These are phyloP conservation scores for Arremon aurantiirostris DNA, from an alignment of 2,797 vertebrate species.

Conservation along the genomic window DNA sequence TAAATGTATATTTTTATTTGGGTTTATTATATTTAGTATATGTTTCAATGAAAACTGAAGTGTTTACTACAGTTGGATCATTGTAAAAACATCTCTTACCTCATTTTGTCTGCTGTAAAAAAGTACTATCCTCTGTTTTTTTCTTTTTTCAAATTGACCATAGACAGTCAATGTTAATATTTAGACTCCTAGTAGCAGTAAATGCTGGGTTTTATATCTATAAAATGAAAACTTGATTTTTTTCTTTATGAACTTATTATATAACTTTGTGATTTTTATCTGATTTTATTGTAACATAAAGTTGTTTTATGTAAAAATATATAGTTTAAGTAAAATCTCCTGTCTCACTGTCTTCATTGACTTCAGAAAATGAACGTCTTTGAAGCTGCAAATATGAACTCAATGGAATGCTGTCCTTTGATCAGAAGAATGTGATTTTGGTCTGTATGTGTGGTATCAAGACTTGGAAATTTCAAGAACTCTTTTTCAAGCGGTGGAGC, in stretches of 20 bases:
- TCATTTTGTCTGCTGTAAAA: constrained; percentile 59
- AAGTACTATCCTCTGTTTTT: background rate
- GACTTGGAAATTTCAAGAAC: background rate
- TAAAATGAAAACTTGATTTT: constrained; percentile 65
- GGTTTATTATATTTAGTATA: constrained; percentile 55
- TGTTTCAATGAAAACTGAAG: constrained; percentile 59
- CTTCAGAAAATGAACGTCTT: background rate
- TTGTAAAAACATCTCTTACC: constrained; percentile 49
- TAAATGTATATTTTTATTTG: constrained; percentile 73
- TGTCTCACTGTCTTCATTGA: constrained; percentile 10
- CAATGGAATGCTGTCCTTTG: background rate
- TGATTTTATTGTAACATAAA: constrained; percentile 84
- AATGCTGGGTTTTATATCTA: constrained; percentile 70
- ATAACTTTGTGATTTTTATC: constrained; percentile 84
- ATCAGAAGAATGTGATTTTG: background rate
- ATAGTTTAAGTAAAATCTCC: constrained; percentile 78
- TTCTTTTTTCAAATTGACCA: background rate
- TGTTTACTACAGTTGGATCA: constrained; percentile 65
- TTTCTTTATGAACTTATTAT: constrained; percentile 76
- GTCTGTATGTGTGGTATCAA: background rate
- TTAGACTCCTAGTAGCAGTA: constrained; percentile 62
- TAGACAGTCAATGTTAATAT: constrained; percentile 37
- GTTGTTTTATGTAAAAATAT: constrained; percentile 86
- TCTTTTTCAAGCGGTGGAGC: background rate
- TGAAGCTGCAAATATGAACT: background rate